phyloP scores from a whole-genome alignment of 2,113 vertebrate species.

The Gorsachius goisagi region DNA sequence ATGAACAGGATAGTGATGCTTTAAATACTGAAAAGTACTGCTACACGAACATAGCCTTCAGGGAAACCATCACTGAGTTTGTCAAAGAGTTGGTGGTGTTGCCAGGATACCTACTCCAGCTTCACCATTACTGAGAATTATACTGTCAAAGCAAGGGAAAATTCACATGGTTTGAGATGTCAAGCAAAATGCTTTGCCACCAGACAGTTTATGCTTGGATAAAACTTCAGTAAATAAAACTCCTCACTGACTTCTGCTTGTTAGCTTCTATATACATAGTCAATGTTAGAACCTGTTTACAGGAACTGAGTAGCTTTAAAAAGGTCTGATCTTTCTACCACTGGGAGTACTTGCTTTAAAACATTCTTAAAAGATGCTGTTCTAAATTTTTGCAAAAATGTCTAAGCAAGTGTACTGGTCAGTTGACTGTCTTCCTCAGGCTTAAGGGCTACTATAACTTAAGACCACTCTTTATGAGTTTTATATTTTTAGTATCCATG shows the following conservation, averaged over 20 bases:
- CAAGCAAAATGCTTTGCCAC: neutral
- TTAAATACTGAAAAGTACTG: neutral
- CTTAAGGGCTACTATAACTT: neutral
- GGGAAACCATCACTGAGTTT: neutral
- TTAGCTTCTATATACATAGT: neutral
- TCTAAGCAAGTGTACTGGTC: neutral
- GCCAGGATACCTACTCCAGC: conserved; percentile 5
- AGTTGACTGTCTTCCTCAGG: neutral
- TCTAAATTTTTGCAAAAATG: neutral
- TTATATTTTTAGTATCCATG: neutral
- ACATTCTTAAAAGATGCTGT: neutral
- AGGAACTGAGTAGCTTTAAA: neutral
- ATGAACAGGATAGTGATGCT: neutral
- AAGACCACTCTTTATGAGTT: neutral
- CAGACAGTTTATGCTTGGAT: neutral
- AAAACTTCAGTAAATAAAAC: neutral
- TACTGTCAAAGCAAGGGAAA: conserved; percentile 24
- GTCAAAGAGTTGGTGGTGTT: conserved; percentile 23
- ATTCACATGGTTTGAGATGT: neutral
- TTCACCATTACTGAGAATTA: conserved; percentile 18
- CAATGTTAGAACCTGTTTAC: neutral
- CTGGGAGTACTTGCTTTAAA: neutral
- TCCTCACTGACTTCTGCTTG: neutral
- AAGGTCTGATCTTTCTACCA: neutral
- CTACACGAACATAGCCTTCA: neutral